Percentiles rank a stretch among this genome's conserved stretches.
Evolutionary conservation across 1,140 invertebrate genomes (phyloP).

Genomic region (Lasioglossum albipes): DNA sequence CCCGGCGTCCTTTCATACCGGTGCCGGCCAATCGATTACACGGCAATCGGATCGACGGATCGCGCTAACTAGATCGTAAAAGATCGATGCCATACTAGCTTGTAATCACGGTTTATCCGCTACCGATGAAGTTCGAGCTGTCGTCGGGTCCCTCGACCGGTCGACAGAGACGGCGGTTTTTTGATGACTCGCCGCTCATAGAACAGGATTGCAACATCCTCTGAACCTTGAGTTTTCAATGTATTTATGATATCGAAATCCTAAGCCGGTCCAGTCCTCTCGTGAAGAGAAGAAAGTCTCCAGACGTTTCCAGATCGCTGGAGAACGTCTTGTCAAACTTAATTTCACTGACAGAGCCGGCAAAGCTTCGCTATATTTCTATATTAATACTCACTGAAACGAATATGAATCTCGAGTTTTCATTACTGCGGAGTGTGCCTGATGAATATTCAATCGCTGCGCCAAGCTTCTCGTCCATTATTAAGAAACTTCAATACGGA

Average conservation of each 20-base stretch:
- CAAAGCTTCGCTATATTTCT: too few species aligned
- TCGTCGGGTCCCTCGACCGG: slow-evolving; percentile 17
- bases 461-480: too few species aligned
- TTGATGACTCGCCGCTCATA: neutral
- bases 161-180: slow-evolving; percentile 3
- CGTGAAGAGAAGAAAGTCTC: neutral
- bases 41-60: slow-evolving; percentile 60
- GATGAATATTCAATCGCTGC: too few species aligned
- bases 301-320: too few species aligned
- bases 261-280: too few species aligned
- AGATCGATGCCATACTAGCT: slow-evolving; percentile 21
- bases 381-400: too few species aligned
- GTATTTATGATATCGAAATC: neutral
- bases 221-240: neutral
- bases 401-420: too few species aligned
- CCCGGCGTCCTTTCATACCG: slow-evolving; percentile 44
- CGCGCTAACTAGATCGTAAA: slow-evolving; percentile 60
- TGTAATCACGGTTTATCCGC: slow-evolving; percentile 21
- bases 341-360: too few species aligned
- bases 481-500: too few species aligned
- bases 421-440: too few species aligned
- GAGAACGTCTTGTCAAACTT: too few species aligned
- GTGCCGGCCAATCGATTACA: slow-evolving; percentile 58
- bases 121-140: neutral
- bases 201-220: neutral